Evolutionary conservation across 2,888 invertebrate species (phyloP).

Genomic region (Drosophila nigritarsus): DNA sequence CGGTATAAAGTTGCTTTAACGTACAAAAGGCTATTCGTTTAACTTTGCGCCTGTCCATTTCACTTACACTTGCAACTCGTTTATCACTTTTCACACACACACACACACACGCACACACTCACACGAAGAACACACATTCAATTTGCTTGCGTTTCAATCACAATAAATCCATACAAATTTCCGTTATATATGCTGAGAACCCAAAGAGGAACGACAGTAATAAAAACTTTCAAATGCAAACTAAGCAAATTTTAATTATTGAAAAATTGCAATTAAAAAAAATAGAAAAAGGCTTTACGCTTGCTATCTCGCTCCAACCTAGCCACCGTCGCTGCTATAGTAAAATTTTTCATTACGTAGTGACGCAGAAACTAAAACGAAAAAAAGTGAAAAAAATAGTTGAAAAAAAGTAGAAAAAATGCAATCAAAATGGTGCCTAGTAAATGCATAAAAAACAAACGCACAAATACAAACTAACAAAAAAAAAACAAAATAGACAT

Average conservation of each 20-base stretch:
- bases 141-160: conserved; percentile 76
- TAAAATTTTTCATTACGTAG: conserved; percentile 60
- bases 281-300: conserved; percentile 10
- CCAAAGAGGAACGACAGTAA: conserved; percentile 65
- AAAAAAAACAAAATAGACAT: conserved; percentile 11
- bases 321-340: conserved; percentile 22
- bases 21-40: conserved; percentile 37
- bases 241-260: conserved; percentile 81
- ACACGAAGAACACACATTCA: conserved; percentile 51
- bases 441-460: conserved; percentile 75
- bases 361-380: conserved; percentile 57
- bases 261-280: conserved; percentile 84
- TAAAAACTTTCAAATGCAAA: conserved; percentile 80
- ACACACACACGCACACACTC: background rate
- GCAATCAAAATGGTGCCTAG: conserved; percentile 77
- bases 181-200: conserved; percentile 56
- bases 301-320: conserved; percentile 43
- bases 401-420: conserved; percentile 58
- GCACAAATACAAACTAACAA: conserved; percentile 53
- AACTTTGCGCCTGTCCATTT: conserved; percentile 42
- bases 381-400: conserved; percentile 1
- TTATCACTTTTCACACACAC: conserved; percentile 45
- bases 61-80: conserved; percentile 42
- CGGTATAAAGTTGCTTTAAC: conserved; percentile 17
- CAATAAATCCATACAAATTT: conserved; percentile 80